Evolutionary conservation across 1,140 invertebrate genomes (phyloP).

Genomic region (Anthonomus grandis): DNA sequence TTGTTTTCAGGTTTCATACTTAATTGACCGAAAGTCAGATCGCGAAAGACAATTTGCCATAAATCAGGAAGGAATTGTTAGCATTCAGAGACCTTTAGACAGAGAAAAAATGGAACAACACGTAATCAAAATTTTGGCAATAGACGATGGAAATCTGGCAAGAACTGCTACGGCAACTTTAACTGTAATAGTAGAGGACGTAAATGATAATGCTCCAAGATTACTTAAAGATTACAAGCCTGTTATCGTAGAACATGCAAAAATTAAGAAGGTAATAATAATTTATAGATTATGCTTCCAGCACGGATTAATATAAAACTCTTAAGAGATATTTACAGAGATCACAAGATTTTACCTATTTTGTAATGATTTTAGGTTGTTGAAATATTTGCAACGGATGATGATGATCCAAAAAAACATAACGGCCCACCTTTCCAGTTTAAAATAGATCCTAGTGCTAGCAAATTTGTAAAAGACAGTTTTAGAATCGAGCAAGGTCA

Average conservation of each 20-base stretch:
- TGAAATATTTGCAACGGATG: constrained; percentile 91
- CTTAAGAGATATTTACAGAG: too few relatives aligned
- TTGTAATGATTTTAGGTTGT: constrained; percentile 67
- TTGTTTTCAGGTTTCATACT: constrained; percentile 73
- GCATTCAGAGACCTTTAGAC: constrained; percentile 84
- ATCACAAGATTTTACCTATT: too few relatives aligned
- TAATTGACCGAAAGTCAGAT: constrained; percentile 86
- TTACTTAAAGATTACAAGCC: constrained; percentile 88
- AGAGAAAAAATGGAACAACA: constrained; percentile 87
- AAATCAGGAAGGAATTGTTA: constrained; percentile 88
- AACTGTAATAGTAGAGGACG: constrained; percentile 91
- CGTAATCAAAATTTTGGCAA: constrained; percentile 93
- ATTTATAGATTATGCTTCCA: too few relatives aligned
- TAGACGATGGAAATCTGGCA: constrained; percentile 90
- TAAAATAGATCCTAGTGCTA: constrained; percentile 85
- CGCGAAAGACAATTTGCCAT: constrained; percentile 88
- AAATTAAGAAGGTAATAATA: constrained; percentile 72
- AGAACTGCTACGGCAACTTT: constrained; percentile 94
- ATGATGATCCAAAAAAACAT: constrained; percentile 88
- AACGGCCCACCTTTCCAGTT: constrained; percentile 97
- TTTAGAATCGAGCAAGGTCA: constrained; percentile 94
- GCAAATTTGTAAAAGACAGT: constrained; percentile 86
- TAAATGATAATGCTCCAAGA: constrained; percentile 92
- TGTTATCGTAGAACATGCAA: constrained; percentile 84
- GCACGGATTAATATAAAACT: too few relatives aligned